These are phyloP conservation scores for Drosophila macrospina DNA, from an alignment of 2,888 invertebrate species.

Conservation along the genomic window DNA sequence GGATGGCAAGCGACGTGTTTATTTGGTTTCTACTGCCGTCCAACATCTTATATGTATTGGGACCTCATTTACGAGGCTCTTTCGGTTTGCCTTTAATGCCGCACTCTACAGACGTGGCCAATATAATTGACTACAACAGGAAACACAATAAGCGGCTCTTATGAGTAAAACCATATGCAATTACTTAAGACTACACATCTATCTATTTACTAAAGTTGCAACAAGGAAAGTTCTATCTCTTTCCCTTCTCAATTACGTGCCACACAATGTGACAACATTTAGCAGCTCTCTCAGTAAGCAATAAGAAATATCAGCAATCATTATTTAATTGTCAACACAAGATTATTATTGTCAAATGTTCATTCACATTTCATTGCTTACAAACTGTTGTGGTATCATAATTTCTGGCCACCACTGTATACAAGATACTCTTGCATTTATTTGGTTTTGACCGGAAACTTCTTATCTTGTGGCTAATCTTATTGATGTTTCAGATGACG, in stretches of 20 bases:
- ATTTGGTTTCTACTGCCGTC: conserved; percentile 65
- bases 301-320: conserved; percentile 9
- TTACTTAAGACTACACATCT: neutral
- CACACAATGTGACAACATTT: conserved; percentile 4
- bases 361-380: neutral
- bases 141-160: conserved; percentile 2
- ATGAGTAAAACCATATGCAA: conserved; percentile 1
- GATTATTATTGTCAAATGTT: neutral
- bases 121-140: conserved; percentile 15
- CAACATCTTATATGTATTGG: conserved; percentile 40
- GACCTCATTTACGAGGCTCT: conserved; percentile 70
- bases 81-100: conserved; percentile 59
- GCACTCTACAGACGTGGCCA: conserved; percentile 55
- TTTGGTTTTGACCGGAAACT: conserved; percentile 80
- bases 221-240: no score
- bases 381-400: neutral
- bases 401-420: conserved; percentile 47
- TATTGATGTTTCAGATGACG: conserved; percentile 73
- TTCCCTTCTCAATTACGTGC: neutral
- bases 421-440: conserved; percentile 51
- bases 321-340: neutral
- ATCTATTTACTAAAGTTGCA: neutral
- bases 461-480: conserved; percentile 83
- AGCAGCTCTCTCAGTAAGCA: neutral
- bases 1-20: conserved; percentile 77